phyloP scores from a whole-genome alignment of 2,113 vertebrate species.

The Anhinga rufa region DNA sequence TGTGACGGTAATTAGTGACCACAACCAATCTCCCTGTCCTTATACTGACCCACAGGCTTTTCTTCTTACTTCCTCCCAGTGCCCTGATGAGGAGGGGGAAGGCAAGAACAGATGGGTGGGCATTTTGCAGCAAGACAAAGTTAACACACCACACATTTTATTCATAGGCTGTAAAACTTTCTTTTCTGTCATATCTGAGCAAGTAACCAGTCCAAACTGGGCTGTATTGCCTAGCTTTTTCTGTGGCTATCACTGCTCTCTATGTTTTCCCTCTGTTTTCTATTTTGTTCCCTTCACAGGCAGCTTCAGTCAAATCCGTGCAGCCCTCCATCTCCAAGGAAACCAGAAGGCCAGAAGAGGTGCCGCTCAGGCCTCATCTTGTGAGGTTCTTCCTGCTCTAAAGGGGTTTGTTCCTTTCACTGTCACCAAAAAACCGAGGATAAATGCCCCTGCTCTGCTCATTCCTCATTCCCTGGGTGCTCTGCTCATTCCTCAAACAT shows the following conservation, averaged over 20 bases:
- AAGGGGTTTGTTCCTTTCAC: background rate
- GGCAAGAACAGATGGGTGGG: background rate
- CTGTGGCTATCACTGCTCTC: background rate
- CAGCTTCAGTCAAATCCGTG: background rate
- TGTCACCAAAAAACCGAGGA: background rate
- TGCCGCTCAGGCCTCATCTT: background rate
- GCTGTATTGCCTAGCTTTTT: background rate
- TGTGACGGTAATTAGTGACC: background rate
- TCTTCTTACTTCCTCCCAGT: background rate
- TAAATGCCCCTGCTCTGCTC: background rate
- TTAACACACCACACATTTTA: background rate
- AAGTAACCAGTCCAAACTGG: background rate
- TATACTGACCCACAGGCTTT: background rate
- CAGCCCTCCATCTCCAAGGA: background rate
- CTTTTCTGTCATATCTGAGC: background rate
- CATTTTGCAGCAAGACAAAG: background rate
- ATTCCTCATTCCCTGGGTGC: background rate
- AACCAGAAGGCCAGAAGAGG: background rate
- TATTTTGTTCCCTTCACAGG: background rate
- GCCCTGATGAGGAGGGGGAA: background rate
- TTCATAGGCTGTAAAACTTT: background rate
- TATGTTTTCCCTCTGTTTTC: background rate
- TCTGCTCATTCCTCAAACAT: background rate
- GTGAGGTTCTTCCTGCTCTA: background rate
- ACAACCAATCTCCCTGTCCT: background rate